These are phyloP conservation scores for Lasiommata megera DNA, from an alignment of 2,888 invertebrate genomes.

Conservation along the genomic window DNA sequence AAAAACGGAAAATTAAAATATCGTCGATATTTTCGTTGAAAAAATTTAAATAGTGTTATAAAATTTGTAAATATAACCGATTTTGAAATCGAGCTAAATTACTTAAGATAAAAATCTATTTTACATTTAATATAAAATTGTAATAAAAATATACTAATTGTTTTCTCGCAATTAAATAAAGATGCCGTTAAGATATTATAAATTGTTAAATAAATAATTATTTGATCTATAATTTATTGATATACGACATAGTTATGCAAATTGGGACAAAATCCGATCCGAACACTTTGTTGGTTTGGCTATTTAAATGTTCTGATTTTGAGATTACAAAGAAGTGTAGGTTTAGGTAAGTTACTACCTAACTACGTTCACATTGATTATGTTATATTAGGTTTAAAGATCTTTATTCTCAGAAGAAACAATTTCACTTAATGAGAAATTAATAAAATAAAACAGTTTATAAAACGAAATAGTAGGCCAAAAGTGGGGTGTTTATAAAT, in stretches of 20 bases:
- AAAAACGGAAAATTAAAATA: no score
- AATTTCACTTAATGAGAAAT: no score
- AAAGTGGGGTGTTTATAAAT: no score
- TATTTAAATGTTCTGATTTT: background rate
- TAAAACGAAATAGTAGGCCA: no score
- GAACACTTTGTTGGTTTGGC: background rate
- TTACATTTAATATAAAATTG: background rate
- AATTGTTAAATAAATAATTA: background rate
- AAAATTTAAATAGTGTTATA: no score
- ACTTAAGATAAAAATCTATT: background rate
- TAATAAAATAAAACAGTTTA: no score
- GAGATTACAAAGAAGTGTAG: background rate
- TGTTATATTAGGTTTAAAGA: no score
- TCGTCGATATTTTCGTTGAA: no score
- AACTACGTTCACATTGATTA: no score
- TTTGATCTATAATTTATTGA: background rate
- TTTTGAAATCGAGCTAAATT: background rate
- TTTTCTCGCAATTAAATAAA: background rate
- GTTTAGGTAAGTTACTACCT: background rate
- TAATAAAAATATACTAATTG: slow-evolving; percentile 1
- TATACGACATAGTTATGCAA: background rate
- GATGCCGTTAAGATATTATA: background rate
- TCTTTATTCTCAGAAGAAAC: no score
- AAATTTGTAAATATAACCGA: background rate
- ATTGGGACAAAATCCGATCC: background rate